These are phyloP conservation scores for Prinia subflava DNA, from an alignment of 2,113 vertebrate species.

Conservation along the genomic window DNA sequence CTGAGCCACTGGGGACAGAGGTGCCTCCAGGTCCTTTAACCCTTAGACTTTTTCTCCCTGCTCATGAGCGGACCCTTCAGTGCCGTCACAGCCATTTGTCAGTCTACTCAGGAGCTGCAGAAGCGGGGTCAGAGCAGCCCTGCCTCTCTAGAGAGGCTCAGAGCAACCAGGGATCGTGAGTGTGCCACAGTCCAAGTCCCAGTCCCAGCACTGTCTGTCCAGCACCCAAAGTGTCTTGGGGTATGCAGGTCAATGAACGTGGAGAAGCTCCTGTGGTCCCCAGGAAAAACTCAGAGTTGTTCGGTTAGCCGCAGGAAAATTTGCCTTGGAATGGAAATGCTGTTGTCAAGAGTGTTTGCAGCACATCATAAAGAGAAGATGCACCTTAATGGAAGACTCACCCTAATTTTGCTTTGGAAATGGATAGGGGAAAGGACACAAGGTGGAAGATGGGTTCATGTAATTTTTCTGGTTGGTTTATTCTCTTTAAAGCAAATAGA, in stretches of 20 bases:
- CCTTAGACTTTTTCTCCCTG: not conserved
- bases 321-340: not conserved
- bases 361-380: not conserved
- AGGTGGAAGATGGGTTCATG: not conserved
- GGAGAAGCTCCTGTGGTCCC: not conserved
- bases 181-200: not conserved
- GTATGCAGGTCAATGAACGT: not conserved
- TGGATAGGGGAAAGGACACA: not conserved
- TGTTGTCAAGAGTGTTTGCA: not conserved
- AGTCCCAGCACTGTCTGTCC: not conserved
- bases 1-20: not conserved
- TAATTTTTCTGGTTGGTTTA: not conserved
- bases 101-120: not conserved
- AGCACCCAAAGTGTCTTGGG: not conserved
- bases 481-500: not conserved
- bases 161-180: not conserved
- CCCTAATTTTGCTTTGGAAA: not conserved
- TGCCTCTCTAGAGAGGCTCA: not conserved
- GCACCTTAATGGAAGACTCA: not conserved
- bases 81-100: not conserved
- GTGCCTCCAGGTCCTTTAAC: not conserved
- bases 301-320: not conserved
- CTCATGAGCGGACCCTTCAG: fast-evolving
- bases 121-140: not conserved
- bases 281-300: not conserved